phyloP scores from a whole-genome alignment of 2,888 invertebrate species.

The Noctuana brunneofusca region DNA sequence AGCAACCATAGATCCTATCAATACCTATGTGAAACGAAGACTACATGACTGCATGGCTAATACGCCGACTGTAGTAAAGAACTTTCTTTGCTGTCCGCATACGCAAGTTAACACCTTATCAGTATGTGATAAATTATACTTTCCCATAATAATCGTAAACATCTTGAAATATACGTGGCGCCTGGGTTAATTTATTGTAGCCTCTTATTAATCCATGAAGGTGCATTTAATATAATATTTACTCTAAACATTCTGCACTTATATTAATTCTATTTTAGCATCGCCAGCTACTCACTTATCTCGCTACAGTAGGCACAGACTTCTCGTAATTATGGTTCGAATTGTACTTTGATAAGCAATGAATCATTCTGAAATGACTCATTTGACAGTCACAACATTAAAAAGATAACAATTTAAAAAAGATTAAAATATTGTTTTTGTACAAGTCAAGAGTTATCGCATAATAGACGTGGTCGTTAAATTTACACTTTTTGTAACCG shows the following conservation, averaged over 20 bases:
- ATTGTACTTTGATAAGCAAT: slow-evolving; percentile 54
- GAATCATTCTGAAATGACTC: slow-evolving; percentile 59
- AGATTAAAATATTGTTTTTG: slow-evolving; percentile 15
- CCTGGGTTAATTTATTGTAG: not conserved
- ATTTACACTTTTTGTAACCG: not conserved
- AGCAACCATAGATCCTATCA: slow-evolving; percentile 27
- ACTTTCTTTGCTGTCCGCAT: slow-evolving; percentile 15
- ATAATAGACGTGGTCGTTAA: not conserved
- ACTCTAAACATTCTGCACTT: not conserved
- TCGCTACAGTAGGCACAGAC: slow-evolving; percentile 48
- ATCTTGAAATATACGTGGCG: not conserved
- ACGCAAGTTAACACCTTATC: slow-evolving; percentile 26
- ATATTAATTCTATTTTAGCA: slow-evolving; percentile 22
- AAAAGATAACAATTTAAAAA: slow-evolving; percentile 15
- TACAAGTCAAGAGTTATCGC: not conserved
- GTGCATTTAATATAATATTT: not conserved
- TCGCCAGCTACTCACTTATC: slow-evolving; percentile 46
- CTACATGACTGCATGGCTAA: slow-evolving; percentile 30
- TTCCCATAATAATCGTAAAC: slow-evolving; percentile 3
- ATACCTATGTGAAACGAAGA: slow-evolving; percentile 34
- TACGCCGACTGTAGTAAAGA: slow-evolving; percentile 23
- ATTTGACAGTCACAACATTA: slow-evolving; percentile 37
- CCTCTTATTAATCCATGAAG: not conserved
- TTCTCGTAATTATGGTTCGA: slow-evolving; percentile 51
- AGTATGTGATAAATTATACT: slow-evolving; percentile 15